Conservation (phyloP, 2,797 vertebrate genomes). For the Dipus sagitta region DNA sequence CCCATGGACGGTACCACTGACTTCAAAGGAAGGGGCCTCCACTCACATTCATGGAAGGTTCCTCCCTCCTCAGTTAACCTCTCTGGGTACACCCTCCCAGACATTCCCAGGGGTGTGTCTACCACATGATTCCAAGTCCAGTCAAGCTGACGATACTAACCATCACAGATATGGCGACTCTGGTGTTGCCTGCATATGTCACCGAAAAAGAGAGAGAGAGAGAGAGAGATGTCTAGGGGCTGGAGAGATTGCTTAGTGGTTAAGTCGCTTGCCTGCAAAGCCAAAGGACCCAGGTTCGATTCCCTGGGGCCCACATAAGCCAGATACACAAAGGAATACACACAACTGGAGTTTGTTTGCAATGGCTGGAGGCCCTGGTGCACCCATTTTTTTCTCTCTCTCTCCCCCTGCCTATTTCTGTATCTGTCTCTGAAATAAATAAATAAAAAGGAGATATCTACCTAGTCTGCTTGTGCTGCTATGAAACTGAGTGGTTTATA, state of each 20-base stretch:
- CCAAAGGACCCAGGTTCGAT: too few relatives aligned
- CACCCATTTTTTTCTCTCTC: too few relatives aligned
- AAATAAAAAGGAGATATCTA: neutral
- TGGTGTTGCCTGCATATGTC: neutral
- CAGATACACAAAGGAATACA: too few relatives aligned
- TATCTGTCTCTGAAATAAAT: too few relatives aligned
- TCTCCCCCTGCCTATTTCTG: too few relatives aligned
- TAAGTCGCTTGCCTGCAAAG: too few relatives aligned
- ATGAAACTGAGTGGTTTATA: neutral
- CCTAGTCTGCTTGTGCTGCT: neutral
- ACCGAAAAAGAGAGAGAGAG: neutral
- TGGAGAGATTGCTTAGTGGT: too few relatives aligned
- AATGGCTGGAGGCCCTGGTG: too few relatives aligned
- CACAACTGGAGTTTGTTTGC: too few relatives aligned
- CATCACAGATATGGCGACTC: neutral
- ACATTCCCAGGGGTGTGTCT: neutral
- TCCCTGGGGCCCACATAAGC: too few relatives aligned
- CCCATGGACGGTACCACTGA: neutral
- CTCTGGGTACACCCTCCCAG: neutral
- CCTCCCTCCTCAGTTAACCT: neutral
- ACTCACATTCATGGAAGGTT: neutral
- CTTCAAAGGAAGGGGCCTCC: too few relatives aligned
- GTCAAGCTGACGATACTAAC: neutral
- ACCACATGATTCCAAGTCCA: neutral
- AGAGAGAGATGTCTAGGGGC: neutral